Conservation (phyloP, 2,888 invertebrate species). For the Adelphocoris suturalis region DNA sequence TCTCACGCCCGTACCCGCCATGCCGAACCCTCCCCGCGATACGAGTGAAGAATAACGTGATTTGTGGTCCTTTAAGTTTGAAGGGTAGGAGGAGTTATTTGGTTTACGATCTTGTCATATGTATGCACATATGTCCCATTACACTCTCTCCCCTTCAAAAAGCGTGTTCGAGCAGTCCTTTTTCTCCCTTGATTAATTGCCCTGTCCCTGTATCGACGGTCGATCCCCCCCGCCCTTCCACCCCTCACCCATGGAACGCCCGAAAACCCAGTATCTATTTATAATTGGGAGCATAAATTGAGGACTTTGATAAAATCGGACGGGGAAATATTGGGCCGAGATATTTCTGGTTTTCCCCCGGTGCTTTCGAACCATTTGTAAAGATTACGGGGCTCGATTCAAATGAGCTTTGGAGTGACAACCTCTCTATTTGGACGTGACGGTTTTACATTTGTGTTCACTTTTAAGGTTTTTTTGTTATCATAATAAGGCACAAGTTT, state of each 20-base stretch:
- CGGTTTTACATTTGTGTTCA: neutral
- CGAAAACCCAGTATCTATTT: constrained; percentile 58
- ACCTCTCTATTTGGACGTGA: constrained; percentile 52
- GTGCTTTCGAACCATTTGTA: constrained; percentile 56
- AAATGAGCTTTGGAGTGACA: constrained; percentile 64
- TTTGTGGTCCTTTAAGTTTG: constrained; percentile 66
- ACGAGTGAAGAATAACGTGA: constrained; percentile 62
- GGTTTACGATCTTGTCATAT: constrained; percentile 70
- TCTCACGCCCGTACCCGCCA: neutral
- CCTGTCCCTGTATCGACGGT: constrained; percentile 60
- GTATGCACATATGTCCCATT: constrained; percentile 69
- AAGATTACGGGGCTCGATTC: constrained; percentile 59
- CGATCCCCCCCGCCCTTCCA: constrained; percentile 14
- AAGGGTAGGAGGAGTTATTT: constrained; percentile 64
- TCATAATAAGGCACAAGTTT: too few relatives aligned
- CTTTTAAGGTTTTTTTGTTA: too few relatives aligned
- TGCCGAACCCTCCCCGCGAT: constrained; percentile 35
- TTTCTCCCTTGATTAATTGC: constrained; percentile 64
- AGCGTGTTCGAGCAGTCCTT: constrained; percentile 24
- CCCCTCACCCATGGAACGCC: neutral
- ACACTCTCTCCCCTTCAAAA: constrained; percentile 45
- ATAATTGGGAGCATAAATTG: constrained; percentile 68
- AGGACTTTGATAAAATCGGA: constrained; percentile 68
- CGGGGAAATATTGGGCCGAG: constrained; percentile 65
- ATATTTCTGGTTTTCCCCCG: constrained; percentile 40